Base-by-base conservation (phyloP, 2,797 vertebrate genomes). In the Eulemur albifrons region DNA sequence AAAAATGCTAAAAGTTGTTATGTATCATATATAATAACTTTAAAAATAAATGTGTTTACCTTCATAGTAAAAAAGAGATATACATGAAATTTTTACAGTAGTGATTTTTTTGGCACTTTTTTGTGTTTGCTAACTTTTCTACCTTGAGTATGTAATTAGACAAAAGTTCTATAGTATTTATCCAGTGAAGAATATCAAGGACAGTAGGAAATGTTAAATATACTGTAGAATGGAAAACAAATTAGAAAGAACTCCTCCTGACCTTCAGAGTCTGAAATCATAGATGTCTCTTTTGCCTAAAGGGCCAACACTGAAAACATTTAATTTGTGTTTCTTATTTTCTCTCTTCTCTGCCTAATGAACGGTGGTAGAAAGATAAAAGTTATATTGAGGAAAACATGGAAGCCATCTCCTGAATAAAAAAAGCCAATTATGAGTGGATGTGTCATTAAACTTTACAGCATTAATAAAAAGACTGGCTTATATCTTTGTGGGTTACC, bases 371-470 rank as follows among this genome's bases (percentile, higher is more conserved):
- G 79, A 88, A n/a, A 27, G 50, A 94, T 65, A 69, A 77, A 93
- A 79, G 48, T 59, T 70, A 88, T 76, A 20, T 57, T 75, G 84
- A 86, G 40, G 69, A 95, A 92, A n/a, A 85, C 67, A 40, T 38
- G 80, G 82, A 79, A 83, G 7, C 7, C 27, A 73, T 2, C 4
- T 86, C 61, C 21, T 79, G 65, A 94, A 81, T 69, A 27, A 59
- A 83, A 90, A 88, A 35, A 67, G 38, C 7, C 88, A 95, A 23
- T 92, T 94, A 69, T 90, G 93, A 90, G 10, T 87, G 77, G 80
- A 90, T 85, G 17, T 94, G 43, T 92, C 81, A 72, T 96, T 97
- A 97, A 85, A 90, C 93, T 97, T 89, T 97, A 96, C 2, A 61
- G 54, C 35, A 90, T 40, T 88, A 95, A 89, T 92, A 94, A 97